These are phyloP conservation scores for Eospalax fontanierii DNA, from an alignment of 2,797 vertebrate genomes.

Conservation along the genomic window DNA sequence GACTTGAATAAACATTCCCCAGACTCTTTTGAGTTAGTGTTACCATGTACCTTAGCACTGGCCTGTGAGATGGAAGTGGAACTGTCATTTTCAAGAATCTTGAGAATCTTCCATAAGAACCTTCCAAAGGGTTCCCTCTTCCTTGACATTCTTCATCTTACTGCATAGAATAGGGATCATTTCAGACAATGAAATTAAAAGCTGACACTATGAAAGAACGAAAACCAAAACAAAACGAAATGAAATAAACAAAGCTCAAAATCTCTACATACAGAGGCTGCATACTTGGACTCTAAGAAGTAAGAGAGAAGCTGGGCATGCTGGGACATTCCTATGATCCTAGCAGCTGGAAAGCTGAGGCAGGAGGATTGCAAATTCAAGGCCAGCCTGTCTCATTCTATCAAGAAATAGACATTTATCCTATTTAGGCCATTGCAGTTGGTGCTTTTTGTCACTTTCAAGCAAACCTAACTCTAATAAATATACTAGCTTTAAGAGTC, in stretches of 20 bases:
- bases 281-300: background rate
- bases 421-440: background rate
- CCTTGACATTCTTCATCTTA: background rate
- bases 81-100: background rate
- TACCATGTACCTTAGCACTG: too few relatives aligned
- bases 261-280: background rate
- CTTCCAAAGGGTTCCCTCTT: background rate
- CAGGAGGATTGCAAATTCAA: background rate
- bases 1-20: background rate
- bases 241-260: background rate
- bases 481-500: background rate
- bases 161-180: background rate
- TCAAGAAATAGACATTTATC: background rate
- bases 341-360: background rate
- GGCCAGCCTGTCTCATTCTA: background rate
- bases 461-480: background rate
- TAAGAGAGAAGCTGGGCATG: background rate
- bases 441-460: background rate
- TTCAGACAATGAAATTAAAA: background rate
- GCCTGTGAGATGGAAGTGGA: background rate
- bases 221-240: background rate
- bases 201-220: background rate
- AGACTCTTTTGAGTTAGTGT: background rate
- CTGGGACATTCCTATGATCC: background rate
- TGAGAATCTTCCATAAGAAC: background rate